phyloP scores from a whole-genome alignment of 2,797 vertebrate genomes.

The Pseudotriccus pelzelni region DNA sequence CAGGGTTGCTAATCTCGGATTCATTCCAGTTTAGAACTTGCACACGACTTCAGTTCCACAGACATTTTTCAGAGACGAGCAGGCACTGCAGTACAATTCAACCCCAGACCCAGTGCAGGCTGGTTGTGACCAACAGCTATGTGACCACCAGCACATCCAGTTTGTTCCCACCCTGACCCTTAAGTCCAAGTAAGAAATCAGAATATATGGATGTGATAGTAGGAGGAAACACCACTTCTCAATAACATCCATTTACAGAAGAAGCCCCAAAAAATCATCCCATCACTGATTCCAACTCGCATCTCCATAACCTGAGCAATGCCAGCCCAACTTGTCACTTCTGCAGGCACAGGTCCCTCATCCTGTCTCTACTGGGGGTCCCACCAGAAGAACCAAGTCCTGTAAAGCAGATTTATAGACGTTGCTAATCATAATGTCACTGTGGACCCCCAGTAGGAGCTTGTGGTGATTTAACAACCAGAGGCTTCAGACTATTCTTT shows the following conservation, averaged over 20 bases:
- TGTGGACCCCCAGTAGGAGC: background rate
- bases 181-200: background rate
- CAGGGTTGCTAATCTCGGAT: background rate
- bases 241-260: background rate
- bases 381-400: background rate
- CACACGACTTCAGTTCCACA: background rate
- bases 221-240: background rate
- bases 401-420: background rate
- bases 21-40: background rate
- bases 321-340: background rate
- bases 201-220: accelerated
- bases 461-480: background rate
- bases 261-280: background rate
- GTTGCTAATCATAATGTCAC: background rate
- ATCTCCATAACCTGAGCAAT: background rate
- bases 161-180: background rate
- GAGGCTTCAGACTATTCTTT: slow-evolving; percentile 10
- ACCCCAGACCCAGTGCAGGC: accelerated
- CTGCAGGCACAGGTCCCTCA: background rate
- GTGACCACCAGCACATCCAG: background rate
- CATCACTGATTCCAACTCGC: background rate
- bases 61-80: background rate
- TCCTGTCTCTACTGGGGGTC: background rate
- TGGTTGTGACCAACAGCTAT: background rate
- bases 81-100: background rate